phyloP scores from a whole-genome alignment of 2,797 vertebrate species.

The Neopelma chrysocephalum region DNA sequence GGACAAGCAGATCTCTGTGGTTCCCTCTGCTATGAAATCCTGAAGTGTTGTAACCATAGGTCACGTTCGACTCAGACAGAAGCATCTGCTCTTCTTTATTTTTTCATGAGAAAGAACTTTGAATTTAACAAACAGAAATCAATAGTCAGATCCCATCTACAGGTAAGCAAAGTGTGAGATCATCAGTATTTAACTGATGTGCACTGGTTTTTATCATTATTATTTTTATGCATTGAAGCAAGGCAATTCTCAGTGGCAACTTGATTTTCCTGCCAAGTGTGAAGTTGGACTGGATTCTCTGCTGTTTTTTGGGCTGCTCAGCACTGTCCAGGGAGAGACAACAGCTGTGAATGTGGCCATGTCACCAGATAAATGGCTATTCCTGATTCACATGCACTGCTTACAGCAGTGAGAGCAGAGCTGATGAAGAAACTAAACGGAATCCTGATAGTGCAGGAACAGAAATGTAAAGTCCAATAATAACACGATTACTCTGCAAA shows the following conservation, averaged over 20 bases:
- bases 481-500: neutral
- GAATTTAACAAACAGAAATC: slow-evolving; percentile 97
- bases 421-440: neutral
- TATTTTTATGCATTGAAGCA: neutral
- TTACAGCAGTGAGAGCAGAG: neutral
- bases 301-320: neutral
- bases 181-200: neutral
- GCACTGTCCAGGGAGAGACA: neutral
- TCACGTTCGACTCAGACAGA: slow-evolving; percentile 94
- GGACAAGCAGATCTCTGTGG: slow-evolving; percentile 96
- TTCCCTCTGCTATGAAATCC: slow-evolving; percentile 94
- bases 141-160: slow-evolving; percentile 96
- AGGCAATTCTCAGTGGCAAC: neutral
- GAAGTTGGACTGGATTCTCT: neutral
- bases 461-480: neutral
- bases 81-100: slow-evolving; percentile 94
- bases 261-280: slow-evolving; percentile 6
- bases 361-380: neutral
- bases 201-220: neutral
- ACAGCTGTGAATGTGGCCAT: neutral
- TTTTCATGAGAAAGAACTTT: slow-evolving; percentile 99
- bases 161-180: slow-evolving; percentile 78
- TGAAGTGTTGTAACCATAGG: slow-evolving; percentile 97
- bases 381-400: neutral
- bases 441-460: neutral